Evolutionary conservation across 37 sponge, comb jelly and placozoan genomes (phyloP), one percentile per base, ranked within the genome.

Genomic region (Sycon ciliatum): DNA sequence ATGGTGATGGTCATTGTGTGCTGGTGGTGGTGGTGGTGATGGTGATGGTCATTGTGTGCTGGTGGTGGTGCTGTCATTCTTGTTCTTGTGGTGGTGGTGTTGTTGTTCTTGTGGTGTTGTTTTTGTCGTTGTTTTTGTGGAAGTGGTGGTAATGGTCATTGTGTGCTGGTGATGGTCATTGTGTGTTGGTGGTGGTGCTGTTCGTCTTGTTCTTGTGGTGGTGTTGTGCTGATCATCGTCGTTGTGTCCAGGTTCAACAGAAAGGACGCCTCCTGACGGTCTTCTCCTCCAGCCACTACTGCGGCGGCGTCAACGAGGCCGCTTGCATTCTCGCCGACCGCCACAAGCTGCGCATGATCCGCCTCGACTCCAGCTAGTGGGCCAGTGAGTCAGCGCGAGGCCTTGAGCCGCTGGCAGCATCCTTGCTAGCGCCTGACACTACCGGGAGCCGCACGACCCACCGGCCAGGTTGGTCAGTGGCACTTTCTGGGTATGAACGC

Each of bases 271-370:
- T 94, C 0, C 84, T 94, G 24, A 94, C 95, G 20, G 95, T 94
- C 33, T 94, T 94, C 72, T 88, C 89, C 29, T 88, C 89, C n/a
- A 88, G 89, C 34, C 84, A 83, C 71, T 94, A 94, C 68, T 94
- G 95, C 71, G 95, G 95, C 4, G 82, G 84, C 7, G 85, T 79
- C 27, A 94, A 94, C 37, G 89, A 94, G 37, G 95, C 95, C 35
- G 95, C 95, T 33, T 94, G 95, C 73, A 83, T 94, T 4, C 82
- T 94, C 4, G 81, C 85, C 13, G 86, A 88, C 42, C 65, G 56
- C 55, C 74, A 72, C 71, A 94, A 94, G 77, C 88, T 94, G 53
- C 55, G 95, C 37, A 94, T 82, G 2, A 86, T 94, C 53, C 67
- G 89, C 26, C 83, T 94, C 6, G 95, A 94, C 77, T 88, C 95